phyloP scores from a whole-genome alignment of 2,797 vertebrate species.

The Babyrousa celebensis region DNA sequence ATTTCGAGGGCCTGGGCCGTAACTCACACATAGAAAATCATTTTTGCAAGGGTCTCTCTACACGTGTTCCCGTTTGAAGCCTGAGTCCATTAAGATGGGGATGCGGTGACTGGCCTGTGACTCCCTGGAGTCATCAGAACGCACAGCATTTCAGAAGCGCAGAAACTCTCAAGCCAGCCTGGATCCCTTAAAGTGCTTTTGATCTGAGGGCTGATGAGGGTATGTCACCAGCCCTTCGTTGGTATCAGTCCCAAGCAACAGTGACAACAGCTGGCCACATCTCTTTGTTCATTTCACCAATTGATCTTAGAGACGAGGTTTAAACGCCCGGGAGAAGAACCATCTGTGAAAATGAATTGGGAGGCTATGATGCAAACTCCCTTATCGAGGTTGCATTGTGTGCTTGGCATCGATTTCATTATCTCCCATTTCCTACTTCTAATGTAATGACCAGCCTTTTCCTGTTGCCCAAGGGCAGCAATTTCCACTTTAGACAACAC shows the following conservation, averaged over 20 bases:
- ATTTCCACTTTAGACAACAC: conserved; percentile 87
- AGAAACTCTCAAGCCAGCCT: background rate
- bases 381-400: conserved; percentile 80
- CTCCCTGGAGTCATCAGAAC: background rate
- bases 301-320: conserved; percentile 46
- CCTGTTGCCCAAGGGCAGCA: conserved; percentile 91
- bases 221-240: conserved; percentile 15
- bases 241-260: background rate
- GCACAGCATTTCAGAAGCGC: background rate
- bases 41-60: background rate
- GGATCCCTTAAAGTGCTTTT: background rate
- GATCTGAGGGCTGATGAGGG: background rate
- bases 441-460: conserved; percentile 89
- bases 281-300: conserved; percentile 59
- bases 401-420: conserved; percentile 88
- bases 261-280: background rate
- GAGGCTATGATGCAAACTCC: conserved; percentile 83
- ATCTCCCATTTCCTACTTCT: conserved; percentile 89
- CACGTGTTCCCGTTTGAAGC: background rate
- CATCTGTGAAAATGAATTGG: conserved; percentile 61
- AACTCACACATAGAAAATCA: no score
- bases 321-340: conserved; percentile 79
- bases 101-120: no score
- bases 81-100: background rate
- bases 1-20: background rate